These are phyloP conservation scores for Dicrostonyx torquatus DNA, from an alignment of 2,797 vertebrate genomes.

Conservation along the genomic window DNA sequence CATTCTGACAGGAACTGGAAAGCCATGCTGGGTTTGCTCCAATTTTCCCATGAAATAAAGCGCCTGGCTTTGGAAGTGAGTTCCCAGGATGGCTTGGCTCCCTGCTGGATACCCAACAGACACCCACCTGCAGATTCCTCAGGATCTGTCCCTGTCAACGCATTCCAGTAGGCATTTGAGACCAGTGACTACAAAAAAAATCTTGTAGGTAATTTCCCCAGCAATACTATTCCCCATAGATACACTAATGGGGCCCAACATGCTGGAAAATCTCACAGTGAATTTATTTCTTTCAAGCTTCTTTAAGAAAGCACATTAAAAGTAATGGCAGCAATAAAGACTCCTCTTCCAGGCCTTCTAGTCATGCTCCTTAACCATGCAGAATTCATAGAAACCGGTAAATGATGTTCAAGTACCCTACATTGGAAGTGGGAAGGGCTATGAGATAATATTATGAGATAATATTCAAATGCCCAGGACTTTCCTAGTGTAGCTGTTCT, in stretches of 20 bases:
- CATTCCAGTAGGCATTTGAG: slow-evolving; percentile 23
- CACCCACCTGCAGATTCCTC: background rate
- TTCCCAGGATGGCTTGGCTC: background rate
- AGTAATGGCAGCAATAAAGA: background rate
- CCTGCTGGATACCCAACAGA: background rate
- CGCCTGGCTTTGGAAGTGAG: background rate
- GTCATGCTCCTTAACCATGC: background rate
- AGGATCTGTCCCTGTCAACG: background rate
- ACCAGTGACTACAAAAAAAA: slow-evolving; percentile 39
- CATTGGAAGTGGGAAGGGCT: background rate
- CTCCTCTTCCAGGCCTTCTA: background rate
- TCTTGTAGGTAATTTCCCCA: slow-evolving; percentile 31
- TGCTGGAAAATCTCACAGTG: background rate
- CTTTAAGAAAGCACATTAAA: slow-evolving; percentile 45
- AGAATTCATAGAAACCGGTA: background rate
- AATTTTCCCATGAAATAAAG: slow-evolving; percentile 48
- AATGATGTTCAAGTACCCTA: slow-evolving; percentile 43
- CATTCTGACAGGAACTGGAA: slow-evolving; percentile 21
- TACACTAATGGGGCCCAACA: slow-evolving; percentile 29
- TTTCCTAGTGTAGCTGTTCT: slow-evolving; percentile 1
- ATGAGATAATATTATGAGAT: background rate
- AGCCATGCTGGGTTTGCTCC: background rate
- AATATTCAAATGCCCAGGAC: background rate
- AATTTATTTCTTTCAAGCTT: slow-evolving; percentile 28
- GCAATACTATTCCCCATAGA: slow-evolving; percentile 16